Evolutionary conservation across 2,797 vertebrate genomes (phyloP).

Genomic region (Phataginus tetradactyla): DNA sequence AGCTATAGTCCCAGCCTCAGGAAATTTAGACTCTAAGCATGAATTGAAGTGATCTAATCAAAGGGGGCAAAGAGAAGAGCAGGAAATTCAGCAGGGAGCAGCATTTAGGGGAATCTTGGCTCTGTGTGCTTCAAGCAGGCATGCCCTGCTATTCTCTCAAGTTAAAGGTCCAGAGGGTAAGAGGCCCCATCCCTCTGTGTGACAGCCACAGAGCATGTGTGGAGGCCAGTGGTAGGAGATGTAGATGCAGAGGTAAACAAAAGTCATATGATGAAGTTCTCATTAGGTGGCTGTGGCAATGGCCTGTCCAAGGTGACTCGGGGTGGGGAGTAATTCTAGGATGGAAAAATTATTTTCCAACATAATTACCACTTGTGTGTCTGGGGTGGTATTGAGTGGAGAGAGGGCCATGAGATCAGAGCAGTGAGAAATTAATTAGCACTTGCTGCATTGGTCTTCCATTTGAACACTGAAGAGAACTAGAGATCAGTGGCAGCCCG

Average conservation of each 20-base stretch:
- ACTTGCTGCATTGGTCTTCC: not conserved
- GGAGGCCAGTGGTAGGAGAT: no score
- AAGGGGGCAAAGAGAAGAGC: not conserved
- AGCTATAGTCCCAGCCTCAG: not conserved
- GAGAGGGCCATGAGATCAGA: not conserved
- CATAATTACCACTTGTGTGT: not conserved
- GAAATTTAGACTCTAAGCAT: not conserved
- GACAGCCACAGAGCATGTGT: fast-evolving
- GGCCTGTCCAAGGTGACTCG: not conserved
- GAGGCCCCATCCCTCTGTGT: fast-evolving
- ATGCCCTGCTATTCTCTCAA: not conserved
- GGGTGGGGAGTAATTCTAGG: not conserved
- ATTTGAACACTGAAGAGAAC: not conserved
- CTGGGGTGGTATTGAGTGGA: not conserved
- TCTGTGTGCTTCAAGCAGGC: not conserved
- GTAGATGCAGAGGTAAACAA: not conserved
- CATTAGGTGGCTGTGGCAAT: not conserved
- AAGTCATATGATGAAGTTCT: not conserved
- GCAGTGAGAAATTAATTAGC: not conserved
- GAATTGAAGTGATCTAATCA: not conserved
- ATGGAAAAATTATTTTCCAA: not conserved
- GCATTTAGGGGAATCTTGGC: no score
- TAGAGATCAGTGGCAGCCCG: not conserved
- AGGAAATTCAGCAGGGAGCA: not conserved
- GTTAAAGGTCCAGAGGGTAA: not conserved